A percentile compares a stretch with the other conserved stretches of the same genome.
Conservation (phyloP, 2,888 invertebrate species). For the Nemoura dubitans region DNA sequence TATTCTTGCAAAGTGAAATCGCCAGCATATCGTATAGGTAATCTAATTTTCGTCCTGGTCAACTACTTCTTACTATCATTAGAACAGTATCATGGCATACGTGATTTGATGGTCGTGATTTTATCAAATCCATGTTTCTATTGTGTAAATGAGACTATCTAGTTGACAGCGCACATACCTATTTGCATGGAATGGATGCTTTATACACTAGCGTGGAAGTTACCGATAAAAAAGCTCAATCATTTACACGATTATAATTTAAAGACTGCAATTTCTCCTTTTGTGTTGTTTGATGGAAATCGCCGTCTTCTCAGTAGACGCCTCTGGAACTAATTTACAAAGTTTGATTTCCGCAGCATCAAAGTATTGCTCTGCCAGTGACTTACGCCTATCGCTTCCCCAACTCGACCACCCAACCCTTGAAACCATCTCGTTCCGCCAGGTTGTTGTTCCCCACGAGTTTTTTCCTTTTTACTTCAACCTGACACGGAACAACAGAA, state of each 20-base stretch:
- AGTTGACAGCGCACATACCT: neutral
- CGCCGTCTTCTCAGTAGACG: neutral
- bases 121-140: too few relatives aligned
- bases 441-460: neutral
- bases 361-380: conserved; percentile 34
- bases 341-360: conserved; percentile 45
- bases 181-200: neutral
- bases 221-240: neutral
- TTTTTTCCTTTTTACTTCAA: neutral
- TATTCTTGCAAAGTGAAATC: too few relatives aligned
- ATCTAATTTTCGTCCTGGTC: too few relatives aligned
- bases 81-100: too few relatives aligned
- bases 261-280: neutral
- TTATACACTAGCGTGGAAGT: neutral
- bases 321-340: conserved; percentile 46
- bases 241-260: neutral
- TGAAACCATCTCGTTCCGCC: neutral
- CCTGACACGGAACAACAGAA: conserved; percentile 14
- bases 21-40: too few relatives aligned
- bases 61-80: too few relatives aligned
- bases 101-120: too few relatives aligned
- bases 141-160: neutral
- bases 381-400: neutral
- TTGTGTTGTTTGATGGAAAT: neutral
- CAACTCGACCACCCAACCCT: neutral